Base-by-base conservation (phyloP, 2,888 invertebrate genomes). In the Orthosia incerta region DNA sequence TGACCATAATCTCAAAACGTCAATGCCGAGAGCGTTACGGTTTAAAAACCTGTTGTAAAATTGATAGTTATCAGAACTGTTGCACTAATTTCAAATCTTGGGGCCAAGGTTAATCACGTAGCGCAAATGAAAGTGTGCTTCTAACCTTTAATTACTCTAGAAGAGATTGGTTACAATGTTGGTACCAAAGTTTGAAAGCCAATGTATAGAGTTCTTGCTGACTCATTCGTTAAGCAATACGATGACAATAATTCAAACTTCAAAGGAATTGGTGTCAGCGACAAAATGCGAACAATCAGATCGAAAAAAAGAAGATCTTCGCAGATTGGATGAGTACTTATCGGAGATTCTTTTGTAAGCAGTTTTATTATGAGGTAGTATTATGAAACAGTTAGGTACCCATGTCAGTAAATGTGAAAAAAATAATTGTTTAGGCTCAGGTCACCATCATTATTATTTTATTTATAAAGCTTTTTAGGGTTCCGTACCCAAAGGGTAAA, bases 161-260 rank as follows among this genome's bases (percentile, higher is more conserved):
- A 26, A 20, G 11, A 60, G 16, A 15, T 76, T 76, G n/a, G 16
- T 12, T 16, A 31, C 26, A 31, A 26, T 31, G 31, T 31, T 73
- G 11, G 53, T 13, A n/a, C 18, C 57, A 57, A 50, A 23, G 16
- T 68, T 9, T 12, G 0, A 20, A 18, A n/a, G 9, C 16, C 9
- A 26, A 26, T 26, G 26, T 26, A 39, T 39, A 3, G 5, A 39
- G 5, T 13, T 62, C n/a, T 59, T n/a, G 66, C 50, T 67, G 62
- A 80, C 1, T 63, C 66, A 46, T 53, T 48, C 26, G 18, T 63
- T 59, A 18, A 13, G 23, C 31, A 59, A 56, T 20, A 53, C 2
- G 31, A 67, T 63, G 62, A 73, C n/a, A 74, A 60, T 46, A 26
- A 66, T 74, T 74, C 20, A 74, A 63, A 26, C 62, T 74, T 74